A percentile compares a stretch with the other conserved stretches of the same genome.
phyloP scores from a whole-genome alignment of 2,888 invertebrate genomes.

The Pseudococcus viburni region DNA sequence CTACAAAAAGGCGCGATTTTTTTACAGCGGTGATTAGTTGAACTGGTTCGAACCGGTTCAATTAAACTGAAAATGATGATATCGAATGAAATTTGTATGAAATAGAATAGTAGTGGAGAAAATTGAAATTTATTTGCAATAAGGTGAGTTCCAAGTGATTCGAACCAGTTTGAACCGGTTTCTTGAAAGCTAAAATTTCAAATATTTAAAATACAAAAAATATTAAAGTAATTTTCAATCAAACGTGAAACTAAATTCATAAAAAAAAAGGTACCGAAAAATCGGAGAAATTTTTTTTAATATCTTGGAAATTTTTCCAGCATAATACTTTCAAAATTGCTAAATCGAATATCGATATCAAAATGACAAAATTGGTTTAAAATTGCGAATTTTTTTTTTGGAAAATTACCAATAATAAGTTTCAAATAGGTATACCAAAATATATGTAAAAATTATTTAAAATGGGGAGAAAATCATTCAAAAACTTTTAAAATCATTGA shows the following conservation, averaged over 20 bases:
- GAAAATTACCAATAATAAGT: too few species aligned
- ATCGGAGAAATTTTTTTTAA: too few species aligned
- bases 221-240: background rate
- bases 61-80: background rate
- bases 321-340: too few species aligned
- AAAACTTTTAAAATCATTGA: too few species aligned
- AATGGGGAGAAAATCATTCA: too few species aligned
- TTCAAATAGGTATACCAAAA: too few species aligned
- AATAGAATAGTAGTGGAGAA: background rate
- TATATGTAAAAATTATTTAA: too few species aligned
- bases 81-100: background rate
- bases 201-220: background rate
- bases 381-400: too few species aligned
- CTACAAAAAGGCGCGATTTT: conserved; percentile 1
- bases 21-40: background rate
- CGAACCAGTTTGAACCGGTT: background rate
- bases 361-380: too few species aligned
- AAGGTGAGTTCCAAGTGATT: background rate
- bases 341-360: too few species aligned
- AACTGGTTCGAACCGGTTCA: background rate
- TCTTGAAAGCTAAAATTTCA: background rate
- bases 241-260: background rate
- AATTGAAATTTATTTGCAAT: background rate
- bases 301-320: too few species aligned
- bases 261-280: too few species aligned